Conservation (phyloP, 2,888 invertebrate genomes). For the Folsomia manolachei region DNA sequence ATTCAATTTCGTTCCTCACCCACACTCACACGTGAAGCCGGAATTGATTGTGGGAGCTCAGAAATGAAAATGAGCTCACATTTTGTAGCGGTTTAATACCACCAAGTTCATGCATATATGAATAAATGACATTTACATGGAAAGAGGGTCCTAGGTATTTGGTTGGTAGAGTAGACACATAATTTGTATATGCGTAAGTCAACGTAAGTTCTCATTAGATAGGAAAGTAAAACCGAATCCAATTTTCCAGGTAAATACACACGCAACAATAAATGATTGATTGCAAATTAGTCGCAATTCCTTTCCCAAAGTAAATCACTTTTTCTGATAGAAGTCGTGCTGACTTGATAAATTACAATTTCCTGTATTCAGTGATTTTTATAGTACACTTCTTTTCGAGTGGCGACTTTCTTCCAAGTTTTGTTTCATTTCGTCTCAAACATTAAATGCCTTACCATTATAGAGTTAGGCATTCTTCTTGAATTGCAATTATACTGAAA, state of each 20-base stretch:
- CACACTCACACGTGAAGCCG: too few species aligned
- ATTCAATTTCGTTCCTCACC: background rate
- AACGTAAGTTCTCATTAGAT: background rate
- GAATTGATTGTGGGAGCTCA: background rate
- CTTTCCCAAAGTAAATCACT: background rate
- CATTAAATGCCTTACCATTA: too few species aligned
- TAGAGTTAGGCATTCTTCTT: too few species aligned
- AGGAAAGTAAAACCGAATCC: background rate
- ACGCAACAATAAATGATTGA: background rate
- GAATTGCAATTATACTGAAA: too few species aligned
- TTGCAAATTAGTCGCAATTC: background rate
- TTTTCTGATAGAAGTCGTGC: too few species aligned
- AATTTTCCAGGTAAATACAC: background rate
- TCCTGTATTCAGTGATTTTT: too few species aligned
- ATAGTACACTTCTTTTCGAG: too few species aligned
- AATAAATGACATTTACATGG: background rate
- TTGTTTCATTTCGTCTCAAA: too few species aligned
- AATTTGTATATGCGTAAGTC: too few species aligned
- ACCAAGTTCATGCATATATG: background rate
- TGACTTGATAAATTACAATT: too few species aligned
- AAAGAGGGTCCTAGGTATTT: background rate
- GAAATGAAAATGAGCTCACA: background rate
- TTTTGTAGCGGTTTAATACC: background rate
- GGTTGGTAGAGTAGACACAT: too few species aligned
- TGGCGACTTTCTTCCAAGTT: too few species aligned